A percentile compares a stretch with the other conserved stretches of the same genome.
These are phyloP conservation scores for Jacana jacana DNA, from an alignment of 2,113 vertebrate species.

Conservation along the genomic window DNA sequence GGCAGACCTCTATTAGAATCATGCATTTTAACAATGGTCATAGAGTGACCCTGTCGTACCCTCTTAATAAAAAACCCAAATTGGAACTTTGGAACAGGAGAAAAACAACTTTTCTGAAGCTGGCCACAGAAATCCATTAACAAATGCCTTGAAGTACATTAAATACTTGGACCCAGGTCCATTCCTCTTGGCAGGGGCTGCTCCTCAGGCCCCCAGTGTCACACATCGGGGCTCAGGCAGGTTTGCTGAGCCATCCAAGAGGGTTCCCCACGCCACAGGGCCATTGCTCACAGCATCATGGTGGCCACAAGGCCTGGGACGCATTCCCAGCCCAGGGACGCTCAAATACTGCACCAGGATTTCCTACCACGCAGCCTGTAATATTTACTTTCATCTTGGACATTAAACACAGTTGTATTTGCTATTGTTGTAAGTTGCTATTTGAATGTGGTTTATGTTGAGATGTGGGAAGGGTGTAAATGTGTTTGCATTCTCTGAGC, in stretches of 20 bases:
- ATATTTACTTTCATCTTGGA: background rate
- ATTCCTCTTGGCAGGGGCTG: background rate
- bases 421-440: background rate
- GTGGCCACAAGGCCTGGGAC: background rate
- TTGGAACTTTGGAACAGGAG: background rate
- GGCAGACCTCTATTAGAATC: background rate
- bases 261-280: background rate
- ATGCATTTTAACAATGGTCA: background rate
- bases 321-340: rapidly evolving
- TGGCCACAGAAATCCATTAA: background rate
- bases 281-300: rapidly evolving
- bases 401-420: background rate
- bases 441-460: background rate
- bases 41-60: background rate
- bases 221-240: background rate
- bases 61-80: background rate
- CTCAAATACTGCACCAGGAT: background rate
- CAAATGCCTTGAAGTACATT: background rate
- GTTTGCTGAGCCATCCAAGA: rapidly evolving
- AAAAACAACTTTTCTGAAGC: background rate
- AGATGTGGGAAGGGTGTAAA: background rate
- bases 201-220: background rate
- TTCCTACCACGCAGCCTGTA: background rate
- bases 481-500: background rate
- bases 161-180: background rate